Conservation (phyloP, 2,888 invertebrate species). For the Ecliptopera silaceata region DNA sequence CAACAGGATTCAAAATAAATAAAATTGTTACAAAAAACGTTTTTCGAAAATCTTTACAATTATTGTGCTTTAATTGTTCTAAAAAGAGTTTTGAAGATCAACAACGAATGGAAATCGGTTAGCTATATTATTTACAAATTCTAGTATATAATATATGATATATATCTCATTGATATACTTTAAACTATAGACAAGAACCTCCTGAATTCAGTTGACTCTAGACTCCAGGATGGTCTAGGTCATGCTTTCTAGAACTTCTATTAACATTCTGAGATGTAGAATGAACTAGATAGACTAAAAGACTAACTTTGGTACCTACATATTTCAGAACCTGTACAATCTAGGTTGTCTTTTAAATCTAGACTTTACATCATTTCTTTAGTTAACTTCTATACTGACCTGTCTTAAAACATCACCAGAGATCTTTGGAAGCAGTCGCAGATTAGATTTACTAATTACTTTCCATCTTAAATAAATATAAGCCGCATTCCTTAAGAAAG, state of each 20-base stretch:
- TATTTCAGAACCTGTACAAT: no score
- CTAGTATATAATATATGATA: no score
- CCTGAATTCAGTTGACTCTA: no score
- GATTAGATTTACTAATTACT: conserved; percentile 14
- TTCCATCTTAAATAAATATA: conserved; percentile 11
- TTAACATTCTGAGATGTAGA: no score
- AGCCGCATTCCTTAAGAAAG: conserved; percentile 2
- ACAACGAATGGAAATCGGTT: neutral
- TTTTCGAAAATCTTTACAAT: neutral
- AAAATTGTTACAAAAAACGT: neutral
- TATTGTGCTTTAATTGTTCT: neutral
- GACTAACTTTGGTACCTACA: no score
- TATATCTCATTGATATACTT: no score
- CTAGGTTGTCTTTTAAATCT: neutral
- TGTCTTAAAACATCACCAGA: neutral
- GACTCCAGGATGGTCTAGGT: no score
- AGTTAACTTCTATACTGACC: neutral
- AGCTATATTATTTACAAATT: neutral
- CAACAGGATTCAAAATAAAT: neutral
- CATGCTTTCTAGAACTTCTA: no score
- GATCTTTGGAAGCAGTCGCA: conserved; percentile 10
- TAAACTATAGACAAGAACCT: no score
- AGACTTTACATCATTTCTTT: neutral
- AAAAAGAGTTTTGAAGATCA: neutral
- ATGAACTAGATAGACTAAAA: no score